Conservation (phyloP, 2,797 vertebrate species). For the Catharus ustulatus region DNA sequence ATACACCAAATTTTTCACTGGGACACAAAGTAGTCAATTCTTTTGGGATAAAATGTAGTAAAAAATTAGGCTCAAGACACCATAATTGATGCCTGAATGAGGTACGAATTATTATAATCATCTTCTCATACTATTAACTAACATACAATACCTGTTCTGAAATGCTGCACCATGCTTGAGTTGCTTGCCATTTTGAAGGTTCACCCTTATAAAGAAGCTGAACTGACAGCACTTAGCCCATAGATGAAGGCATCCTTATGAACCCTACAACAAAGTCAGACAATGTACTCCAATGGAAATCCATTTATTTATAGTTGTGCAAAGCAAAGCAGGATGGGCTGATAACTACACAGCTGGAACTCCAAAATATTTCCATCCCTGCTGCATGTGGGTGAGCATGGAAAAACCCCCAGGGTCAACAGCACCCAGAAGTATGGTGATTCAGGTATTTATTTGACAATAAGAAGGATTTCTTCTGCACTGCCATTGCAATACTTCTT, state of each 20-base stretch:
- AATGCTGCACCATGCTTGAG: background rate
- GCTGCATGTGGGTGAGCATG: background rate
- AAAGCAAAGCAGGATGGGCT: background rate
- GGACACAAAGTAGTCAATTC: background rate
- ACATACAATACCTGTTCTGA: background rate
- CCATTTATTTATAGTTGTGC: background rate
- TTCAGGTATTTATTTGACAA: background rate
- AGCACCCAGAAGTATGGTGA: background rate
- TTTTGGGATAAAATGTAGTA: background rate
- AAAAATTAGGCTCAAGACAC: background rate
- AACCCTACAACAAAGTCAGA: background rate
- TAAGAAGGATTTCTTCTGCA: background rate
- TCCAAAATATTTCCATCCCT: background rate
- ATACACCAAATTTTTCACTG: background rate
- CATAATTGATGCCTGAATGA: background rate
- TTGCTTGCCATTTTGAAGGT: conserved; percentile 21
- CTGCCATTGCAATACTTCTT: background rate
- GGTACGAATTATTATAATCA: background rate
- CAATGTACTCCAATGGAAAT: background rate
- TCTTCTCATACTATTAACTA: background rate
- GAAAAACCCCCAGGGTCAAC: background rate
- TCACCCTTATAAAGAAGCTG: conserved; percentile 39
- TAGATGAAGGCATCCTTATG: background rate
- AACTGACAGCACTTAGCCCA: background rate
- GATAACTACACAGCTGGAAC: background rate